These are phyloP conservation scores for Arremon aurantiirostris DNA, from an alignment of 2,797 vertebrate genomes.

Conservation along the genomic window DNA sequence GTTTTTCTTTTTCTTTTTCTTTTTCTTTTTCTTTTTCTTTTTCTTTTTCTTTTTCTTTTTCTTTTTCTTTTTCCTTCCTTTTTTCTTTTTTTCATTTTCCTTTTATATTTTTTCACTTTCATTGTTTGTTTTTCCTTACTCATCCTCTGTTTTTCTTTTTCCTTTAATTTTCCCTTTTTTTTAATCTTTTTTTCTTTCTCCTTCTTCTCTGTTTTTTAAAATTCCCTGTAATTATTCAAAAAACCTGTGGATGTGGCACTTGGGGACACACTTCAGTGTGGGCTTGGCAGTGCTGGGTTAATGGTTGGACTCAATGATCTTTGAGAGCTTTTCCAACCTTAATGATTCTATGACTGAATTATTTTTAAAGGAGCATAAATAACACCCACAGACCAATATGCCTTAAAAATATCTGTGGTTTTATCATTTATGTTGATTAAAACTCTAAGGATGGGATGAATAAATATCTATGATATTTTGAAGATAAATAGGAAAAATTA, in stretches of 20 bases:
- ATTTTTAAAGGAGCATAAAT: neutral
- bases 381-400: accelerated
- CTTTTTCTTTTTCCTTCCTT: no score
- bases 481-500: neutral
- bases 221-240: neutral
- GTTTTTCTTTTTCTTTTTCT: no score
- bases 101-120: accelerated
- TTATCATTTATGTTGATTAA: neutral
- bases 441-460: neutral
- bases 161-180: accelerated
- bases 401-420: neutral
- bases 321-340: neutral
- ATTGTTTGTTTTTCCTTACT: neutral
- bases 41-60: accelerated
- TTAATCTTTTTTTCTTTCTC: neutral
- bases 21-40: neutral
- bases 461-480: neutral
- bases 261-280: neutral
- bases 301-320: neutral
- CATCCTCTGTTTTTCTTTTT: no score
- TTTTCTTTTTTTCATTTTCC: accelerated
- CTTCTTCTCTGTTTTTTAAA: neutral
- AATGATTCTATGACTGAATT: neutral
- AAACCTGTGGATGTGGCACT: neutral
- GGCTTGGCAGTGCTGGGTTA: neutral